Evolutionary conservation across 2,113 vertebrate genomes (phyloP).

Genomic region (Oncorhynchus tshawytscha): DNA sequence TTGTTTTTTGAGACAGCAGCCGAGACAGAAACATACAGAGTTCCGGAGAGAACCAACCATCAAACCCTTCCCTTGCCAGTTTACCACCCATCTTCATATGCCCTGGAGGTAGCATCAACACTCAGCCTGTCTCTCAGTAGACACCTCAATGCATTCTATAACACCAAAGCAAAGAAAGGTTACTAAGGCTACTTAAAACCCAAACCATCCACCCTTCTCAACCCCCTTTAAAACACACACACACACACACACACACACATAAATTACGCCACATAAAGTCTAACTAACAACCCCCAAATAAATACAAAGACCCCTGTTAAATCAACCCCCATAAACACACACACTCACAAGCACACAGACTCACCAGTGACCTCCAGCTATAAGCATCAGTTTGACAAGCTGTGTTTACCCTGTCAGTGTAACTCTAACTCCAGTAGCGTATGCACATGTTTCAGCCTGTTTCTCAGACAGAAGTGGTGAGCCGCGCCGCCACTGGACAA

Average conservation of each 20-base stretch:
- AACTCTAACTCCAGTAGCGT: conserved; percentile 28
- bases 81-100: no score
- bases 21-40: no score
- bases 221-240: not conserved
- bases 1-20: no score
- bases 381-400: conserved; percentile 23
- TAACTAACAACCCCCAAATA: conserved; percentile 24
- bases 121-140: not conserved
- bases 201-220: not conserved
- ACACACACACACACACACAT: conserved; percentile 15
- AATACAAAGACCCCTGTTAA: conserved; percentile 44
- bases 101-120: not conserved
- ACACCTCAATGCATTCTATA: not conserved
- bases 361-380: not conserved
- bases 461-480: conserved; percentile 46
- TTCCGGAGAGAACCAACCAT: not conserved
- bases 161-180: not conserved
- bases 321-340: conserved; percentile 26
- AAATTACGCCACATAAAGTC: no score
- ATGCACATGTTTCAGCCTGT: conserved; percentile 68
- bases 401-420: conserved; percentile 45
- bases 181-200: not conserved
- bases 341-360: not conserved
- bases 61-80: not conserved
- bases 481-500: conserved; percentile 31